These are phyloP conservation scores for Schizopygopsis malacanthus DNA, from an alignment of 2,797 vertebrate species.

Conservation along the genomic window DNA sequence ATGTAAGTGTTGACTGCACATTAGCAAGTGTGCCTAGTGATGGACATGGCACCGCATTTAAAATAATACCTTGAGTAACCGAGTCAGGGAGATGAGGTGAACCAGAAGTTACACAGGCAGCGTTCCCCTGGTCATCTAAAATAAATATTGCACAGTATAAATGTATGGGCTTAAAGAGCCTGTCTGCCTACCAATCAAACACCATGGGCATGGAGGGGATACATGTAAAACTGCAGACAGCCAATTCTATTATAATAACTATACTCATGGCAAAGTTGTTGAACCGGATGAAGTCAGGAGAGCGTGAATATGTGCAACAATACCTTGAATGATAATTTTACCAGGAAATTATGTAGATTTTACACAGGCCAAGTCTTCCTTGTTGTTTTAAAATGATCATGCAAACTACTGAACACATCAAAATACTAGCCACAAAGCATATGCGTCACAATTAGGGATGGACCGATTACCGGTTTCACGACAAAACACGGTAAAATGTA, in stretches of 20 bases:
- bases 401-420: conserved; percentile 36
- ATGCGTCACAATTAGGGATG: conserved; percentile 14
- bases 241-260: too few relatives aligned
- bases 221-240: conserved; percentile 26
- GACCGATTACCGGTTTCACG: background rate
- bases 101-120: conserved; percentile 12
- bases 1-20: too few relatives aligned
- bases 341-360: conserved; percentile 15
- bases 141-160: conserved; percentile 7
- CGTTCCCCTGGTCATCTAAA: conserved; percentile 15
- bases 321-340: conserved; percentile 19
- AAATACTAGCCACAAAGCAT: conserved; percentile 42
- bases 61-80: too few relatives aligned
- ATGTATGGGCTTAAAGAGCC: conserved; percentile 19
- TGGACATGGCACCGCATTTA: too few relatives aligned
- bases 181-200: conserved; percentile 15
- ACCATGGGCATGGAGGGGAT: background rate
- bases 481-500: conserved; percentile 5
- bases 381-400: conserved; percentile 30
- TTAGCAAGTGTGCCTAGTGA: too few relatives aligned
- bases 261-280: too few relatives aligned
- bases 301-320: conserved; percentile 1
- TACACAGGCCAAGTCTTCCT: conserved; percentile 12
- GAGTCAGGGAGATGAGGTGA: conserved; percentile 44
- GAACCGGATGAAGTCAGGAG: too few relatives aligned